phyloP scores from a whole-genome alignment of 1,140 invertebrate species.

The Aleiodes sp. region DNA sequence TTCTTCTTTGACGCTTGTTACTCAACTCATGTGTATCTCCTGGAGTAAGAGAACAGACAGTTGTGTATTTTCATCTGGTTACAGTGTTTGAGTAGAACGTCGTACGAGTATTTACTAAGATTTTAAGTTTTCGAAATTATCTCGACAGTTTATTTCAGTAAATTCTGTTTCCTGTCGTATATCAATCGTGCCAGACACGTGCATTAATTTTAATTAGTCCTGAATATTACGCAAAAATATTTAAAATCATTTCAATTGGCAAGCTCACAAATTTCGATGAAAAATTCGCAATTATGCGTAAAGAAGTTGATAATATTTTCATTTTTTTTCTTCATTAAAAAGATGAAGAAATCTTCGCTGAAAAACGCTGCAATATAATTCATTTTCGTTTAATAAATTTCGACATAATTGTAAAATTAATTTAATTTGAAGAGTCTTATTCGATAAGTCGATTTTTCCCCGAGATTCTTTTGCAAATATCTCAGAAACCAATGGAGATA shows the following conservation, averaged over 20 bases:
- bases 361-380: too few relatives aligned
- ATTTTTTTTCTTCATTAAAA: too few relatives aligned
- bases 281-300: too few relatives aligned
- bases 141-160: constrained; percentile 42
- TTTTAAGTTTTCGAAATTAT: constrained; percentile 28
- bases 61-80: not conserved
- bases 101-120: not conserved
- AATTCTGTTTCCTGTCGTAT: constrained; percentile 37
- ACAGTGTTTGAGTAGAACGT: not conserved
- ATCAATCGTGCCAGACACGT: constrained; percentile 37
- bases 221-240: not conserved
- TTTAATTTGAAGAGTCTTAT: too few relatives aligned
- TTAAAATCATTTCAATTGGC: not conserved
- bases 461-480: too few relatives aligned
- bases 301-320: too few relatives aligned
- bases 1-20: not conserved
- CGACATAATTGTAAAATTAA: too few relatives aligned
- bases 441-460: too few relatives aligned
- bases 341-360: too few relatives aligned
- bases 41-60: too few relatives aligned
- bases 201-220: constrained; percentile 47
- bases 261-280: not conserved
- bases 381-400: too few relatives aligned
- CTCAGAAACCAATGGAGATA: too few relatives aligned
- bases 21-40: not conserved